Evolutionary conservation across 2,888 invertebrate genomes (phyloP).

Genomic region (Diarsia dahlii): DNA sequence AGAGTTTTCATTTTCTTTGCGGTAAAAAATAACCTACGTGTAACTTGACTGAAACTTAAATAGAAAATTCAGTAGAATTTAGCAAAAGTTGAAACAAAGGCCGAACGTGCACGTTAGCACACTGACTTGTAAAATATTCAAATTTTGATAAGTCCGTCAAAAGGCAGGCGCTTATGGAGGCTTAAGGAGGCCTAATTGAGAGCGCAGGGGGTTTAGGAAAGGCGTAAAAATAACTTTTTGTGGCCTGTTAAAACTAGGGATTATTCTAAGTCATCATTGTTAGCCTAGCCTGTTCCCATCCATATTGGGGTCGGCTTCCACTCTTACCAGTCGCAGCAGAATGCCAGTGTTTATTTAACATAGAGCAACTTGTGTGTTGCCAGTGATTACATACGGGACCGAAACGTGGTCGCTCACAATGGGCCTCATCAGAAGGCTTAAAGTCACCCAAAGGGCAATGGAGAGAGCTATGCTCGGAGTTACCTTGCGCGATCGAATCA

Average conservation of each 20-base stretch:
- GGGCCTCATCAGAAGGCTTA: no score
- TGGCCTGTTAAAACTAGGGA: not conserved
- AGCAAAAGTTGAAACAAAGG: conserved; percentile 44
- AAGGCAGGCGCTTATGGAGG: conserved; percentile 28
- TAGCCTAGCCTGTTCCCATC: no score
- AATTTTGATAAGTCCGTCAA: conserved; percentile 43
- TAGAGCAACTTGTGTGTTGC: no score
- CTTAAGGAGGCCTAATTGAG: conserved; percentile 42
- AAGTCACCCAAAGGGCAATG: no score
- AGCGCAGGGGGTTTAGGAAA: not conserved
- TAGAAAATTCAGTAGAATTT: conserved; percentile 5
- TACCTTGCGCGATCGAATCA: no score
- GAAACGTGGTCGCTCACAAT: no score
- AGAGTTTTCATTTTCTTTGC: not conserved
- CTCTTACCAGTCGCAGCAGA: no score
- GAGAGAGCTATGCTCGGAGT: no score
- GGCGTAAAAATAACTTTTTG: conserved; percentile 1
- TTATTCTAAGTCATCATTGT: no score
- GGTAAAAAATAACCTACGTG: not conserved
- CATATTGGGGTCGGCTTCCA: no score
- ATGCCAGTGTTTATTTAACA: no score
- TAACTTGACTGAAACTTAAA: not conserved
- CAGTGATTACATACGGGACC: no score
- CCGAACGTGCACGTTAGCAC: conserved; percentile 11
- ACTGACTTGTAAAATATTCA: conserved; percentile 44